These are phyloP conservation scores for Amblyopsis rosae DNA, from an alignment of 2,113 vertebrate species.

Conservation along the genomic window DNA sequence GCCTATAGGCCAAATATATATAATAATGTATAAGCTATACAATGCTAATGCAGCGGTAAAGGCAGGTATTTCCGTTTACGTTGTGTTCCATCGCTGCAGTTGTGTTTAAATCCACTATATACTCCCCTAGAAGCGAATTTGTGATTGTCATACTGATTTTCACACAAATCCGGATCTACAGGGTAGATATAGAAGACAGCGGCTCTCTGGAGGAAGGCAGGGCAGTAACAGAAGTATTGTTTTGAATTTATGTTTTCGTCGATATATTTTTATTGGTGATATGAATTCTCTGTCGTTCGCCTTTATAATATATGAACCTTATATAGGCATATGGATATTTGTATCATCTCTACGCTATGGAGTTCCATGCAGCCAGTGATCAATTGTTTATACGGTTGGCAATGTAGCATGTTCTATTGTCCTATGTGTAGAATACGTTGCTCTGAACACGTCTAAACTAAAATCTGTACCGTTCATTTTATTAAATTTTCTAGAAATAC, in stretches of 20 bases:
- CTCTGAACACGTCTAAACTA: too few species aligned
- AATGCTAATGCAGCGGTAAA: too few species aligned
- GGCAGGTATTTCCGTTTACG: background rate
- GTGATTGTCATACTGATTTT: slow-evolving; percentile 87
- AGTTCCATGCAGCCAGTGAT: too few species aligned
- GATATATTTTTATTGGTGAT: slow-evolving; percentile 42
- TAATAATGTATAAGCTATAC: background rate
- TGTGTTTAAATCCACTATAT: slow-evolving; percentile 99
- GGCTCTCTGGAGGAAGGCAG: slow-evolving; percentile 58
- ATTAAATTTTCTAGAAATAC: too few species aligned
- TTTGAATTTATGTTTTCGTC: background rate
- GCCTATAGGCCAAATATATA: background rate
- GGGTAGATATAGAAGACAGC: slow-evolving; percentile 98
- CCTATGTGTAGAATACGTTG: too few species aligned
- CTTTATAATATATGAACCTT: slow-evolving; percentile 23
- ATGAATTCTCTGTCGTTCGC: slow-evolving; percentile 20
- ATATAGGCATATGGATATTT: too few species aligned
- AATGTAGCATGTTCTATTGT: too few species aligned
- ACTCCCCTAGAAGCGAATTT: slow-evolving; percentile 99
- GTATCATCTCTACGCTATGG: too few species aligned
- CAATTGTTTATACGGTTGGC: too few species aligned
- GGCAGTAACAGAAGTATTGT: background rate
- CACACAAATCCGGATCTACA: slow-evolving; percentile 99
- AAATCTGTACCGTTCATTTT: too few species aligned
- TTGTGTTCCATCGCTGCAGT: slow-evolving; percentile 75